Evolutionary conservation across 2,797 vertebrate species (phyloP).

Genomic region (Peromyscus aztecus): DNA sequence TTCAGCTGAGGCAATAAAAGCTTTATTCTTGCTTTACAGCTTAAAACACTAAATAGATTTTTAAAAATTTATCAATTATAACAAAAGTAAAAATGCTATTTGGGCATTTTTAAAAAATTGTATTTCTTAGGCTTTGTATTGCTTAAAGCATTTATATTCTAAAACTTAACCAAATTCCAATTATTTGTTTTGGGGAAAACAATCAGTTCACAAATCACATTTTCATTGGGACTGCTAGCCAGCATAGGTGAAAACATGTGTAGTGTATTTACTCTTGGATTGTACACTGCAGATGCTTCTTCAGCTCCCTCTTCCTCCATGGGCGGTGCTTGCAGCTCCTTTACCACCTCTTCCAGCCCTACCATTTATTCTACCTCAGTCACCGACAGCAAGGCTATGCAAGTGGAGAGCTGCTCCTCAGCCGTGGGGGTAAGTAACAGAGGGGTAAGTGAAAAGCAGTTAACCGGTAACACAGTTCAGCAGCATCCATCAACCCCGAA

Average conservation of each 20-base stretch:
- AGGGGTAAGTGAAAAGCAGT: constrained; percentile 92
- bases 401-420: constrained; percentile 93
- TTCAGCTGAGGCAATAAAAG: constrained; percentile 87
- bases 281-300: constrained; percentile 99
- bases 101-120: constrained; percentile 84
- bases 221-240: constrained; percentile 96
- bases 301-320: constrained; percentile 97
- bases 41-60: constrained; percentile 87
- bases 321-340: constrained; percentile 99
- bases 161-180: constrained; percentile 90
- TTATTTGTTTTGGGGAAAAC: constrained; percentile 88
- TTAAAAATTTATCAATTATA: constrained; percentile 76
- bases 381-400: constrained; percentile 94
- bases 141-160: constrained; percentile 86
- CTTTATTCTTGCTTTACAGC: constrained; percentile 86
- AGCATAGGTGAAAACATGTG: constrained; percentile 89
- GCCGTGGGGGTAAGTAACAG: constrained; percentile 93
- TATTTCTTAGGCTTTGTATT: constrained; percentile 83
- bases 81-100: constrained; percentile 81
- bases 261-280: constrained; percentile 95
- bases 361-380: constrained; percentile 95
- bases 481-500: constrained; percentile 96
- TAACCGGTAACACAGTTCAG: constrained; percentile 89
- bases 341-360: constrained; percentile 98
- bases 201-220: constrained; percentile 88